Percentiles rank a stretch among this genome's conserved stretches.
These are phyloP conservation scores for Melangyna quadrimaculata DNA, from an alignment of 2,888 invertebrate genomes.

Conservation along the genomic window DNA sequence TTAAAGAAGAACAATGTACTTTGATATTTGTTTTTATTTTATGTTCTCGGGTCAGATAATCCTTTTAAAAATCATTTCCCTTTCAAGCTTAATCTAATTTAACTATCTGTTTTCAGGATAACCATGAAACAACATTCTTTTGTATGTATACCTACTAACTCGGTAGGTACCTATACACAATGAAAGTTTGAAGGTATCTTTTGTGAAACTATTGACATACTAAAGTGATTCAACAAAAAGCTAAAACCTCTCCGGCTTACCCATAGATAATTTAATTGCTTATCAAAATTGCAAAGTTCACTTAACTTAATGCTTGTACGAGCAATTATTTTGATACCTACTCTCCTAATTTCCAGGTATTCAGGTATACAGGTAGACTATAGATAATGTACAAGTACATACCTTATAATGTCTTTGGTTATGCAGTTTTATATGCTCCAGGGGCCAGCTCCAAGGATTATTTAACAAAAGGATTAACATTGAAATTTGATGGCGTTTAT, in stretches of 20 bases:
- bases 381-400: too few relatives aligned
- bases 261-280: conserved; percentile 58
- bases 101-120: not conserved
- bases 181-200: not conserved
- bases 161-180: not conserved
- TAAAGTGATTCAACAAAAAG: conserved; percentile 36
- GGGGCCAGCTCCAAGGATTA: conserved; percentile 31
- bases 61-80: not conserved
- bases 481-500: conserved; percentile 50
- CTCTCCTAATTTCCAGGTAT: not conserved
- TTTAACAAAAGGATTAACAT: conserved; percentile 36
- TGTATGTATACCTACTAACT: too few relatives aligned
- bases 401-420: conserved; percentile 11
- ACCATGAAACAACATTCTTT: not conserved
- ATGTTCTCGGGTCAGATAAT: not conserved
- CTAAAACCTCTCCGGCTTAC: conserved; percentile 27
- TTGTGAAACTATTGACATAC: conserved; percentile 22
- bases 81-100: not conserved
- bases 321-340: conserved; percentile 49
- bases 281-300: conserved; percentile 71
- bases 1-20: not conserved
- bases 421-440: conserved; percentile 39
- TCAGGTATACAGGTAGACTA: not conserved
- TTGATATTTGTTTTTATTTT: conserved; percentile 1
- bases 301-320: conserved; percentile 62